Evolutionary conservation across 2,113 vertebrate species (phyloP).

Genomic region (Tauraco erythrolophus): DNA sequence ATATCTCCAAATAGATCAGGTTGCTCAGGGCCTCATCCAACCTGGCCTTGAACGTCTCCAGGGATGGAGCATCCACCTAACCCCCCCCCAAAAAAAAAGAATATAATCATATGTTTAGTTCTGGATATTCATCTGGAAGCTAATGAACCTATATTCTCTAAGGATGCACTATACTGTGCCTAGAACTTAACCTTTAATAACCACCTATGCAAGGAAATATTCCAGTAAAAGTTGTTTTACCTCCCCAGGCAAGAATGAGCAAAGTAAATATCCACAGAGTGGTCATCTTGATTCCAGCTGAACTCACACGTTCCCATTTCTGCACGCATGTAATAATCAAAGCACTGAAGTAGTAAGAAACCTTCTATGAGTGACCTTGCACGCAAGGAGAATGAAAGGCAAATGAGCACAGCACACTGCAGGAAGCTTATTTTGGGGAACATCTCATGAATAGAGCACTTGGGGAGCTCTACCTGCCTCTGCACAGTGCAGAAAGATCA

Average conservation of each 20-base stretch:
- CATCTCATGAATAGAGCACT: background rate
- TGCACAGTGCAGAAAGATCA: background rate
- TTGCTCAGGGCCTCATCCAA: too few species aligned
- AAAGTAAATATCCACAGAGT: background rate
- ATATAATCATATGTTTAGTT: background rate
- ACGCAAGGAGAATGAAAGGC: rapidly evolving
- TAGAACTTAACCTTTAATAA: background rate
- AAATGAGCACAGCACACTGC: background rate
- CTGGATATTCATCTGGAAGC: background rate
- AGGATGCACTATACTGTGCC: background rate
- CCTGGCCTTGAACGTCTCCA: too few species aligned
- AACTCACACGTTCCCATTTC: background rate
- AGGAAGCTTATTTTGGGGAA: background rate
- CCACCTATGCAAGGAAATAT: background rate
- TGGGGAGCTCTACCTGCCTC: background rate
- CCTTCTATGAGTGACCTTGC: background rate
- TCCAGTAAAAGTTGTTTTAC: background rate
- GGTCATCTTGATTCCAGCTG: background rate
- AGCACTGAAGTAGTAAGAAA: rapidly evolving
- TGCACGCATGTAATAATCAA: background rate
- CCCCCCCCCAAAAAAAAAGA: too few species aligned
- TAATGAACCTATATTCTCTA: background rate
- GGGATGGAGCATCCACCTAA: too few species aligned
- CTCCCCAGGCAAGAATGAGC: background rate
- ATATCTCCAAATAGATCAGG: too few species aligned